Evolutionary conservation across 2,888 invertebrate species (phyloP).

Genomic region (Panopea generosa): DNA sequence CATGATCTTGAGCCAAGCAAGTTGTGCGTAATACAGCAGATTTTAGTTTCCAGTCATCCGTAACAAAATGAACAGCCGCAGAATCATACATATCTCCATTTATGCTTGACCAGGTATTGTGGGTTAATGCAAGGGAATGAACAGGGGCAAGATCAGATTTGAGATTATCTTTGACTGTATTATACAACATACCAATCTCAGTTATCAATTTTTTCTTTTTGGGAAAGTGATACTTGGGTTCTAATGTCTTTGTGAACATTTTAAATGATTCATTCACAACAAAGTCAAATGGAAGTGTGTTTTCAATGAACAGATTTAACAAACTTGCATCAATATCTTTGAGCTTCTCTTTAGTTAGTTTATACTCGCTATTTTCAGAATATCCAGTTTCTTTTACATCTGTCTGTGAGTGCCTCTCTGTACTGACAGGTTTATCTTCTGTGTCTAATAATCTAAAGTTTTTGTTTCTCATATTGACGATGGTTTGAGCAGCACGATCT

Average conservation of each 20-base stretch:
- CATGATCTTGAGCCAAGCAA: slow-evolving; percentile 1
- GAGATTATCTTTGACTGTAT: slow-evolving; percentile 30
- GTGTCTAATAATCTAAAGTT: slow-evolving; percentile 28
- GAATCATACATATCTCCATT: slow-evolving; percentile 23
- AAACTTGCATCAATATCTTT: slow-evolving; percentile 52
- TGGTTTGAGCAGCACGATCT: slow-evolving; percentile 58
- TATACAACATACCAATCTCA: slow-evolving; percentile 48
- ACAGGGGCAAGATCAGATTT: slow-evolving; percentile 28
- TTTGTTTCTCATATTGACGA: slow-evolving; percentile 52
- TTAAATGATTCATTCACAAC: slow-evolving; percentile 58
- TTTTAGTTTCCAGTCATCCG: slow-evolving; percentile 40
- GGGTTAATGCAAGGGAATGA: slow-evolving; percentile 38
- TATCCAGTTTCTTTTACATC: slow-evolving; percentile 21
- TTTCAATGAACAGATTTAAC: slow-evolving; percentile 55
- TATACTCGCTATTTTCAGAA: slow-evolving; percentile 16
- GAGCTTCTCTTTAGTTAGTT: slow-evolving; percentile 48
- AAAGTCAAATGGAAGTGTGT: slow-evolving; percentile 50
- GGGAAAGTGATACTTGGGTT: slow-evolving; percentile 59
- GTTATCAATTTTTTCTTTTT: slow-evolving; percentile 55
- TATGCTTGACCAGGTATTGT: slow-evolving; percentile 31
- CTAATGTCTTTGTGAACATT: slow-evolving; percentile 49
- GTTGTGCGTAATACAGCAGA: slow-evolving; percentile 36
- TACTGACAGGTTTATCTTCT: neutral
- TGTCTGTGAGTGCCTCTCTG: slow-evolving; percentile 31
- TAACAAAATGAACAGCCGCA: slow-evolving; percentile 33